Conservation (phyloP, 2,888 invertebrate species). For the Linhomoeus sp. region DNA sequence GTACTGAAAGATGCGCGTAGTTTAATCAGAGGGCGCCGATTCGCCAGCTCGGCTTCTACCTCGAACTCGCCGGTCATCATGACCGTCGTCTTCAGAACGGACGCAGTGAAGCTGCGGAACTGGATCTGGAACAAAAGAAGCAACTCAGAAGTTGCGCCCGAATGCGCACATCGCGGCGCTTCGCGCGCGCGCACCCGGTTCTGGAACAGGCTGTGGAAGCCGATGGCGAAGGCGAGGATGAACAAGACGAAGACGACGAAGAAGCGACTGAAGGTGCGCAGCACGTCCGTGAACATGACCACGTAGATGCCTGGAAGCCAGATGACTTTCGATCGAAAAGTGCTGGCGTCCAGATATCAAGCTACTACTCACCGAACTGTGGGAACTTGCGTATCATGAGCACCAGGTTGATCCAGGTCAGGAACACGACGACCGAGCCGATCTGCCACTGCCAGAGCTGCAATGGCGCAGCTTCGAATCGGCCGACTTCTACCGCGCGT, state of each 20-base stretch:
- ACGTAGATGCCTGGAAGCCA: slow-evolving; percentile 28
- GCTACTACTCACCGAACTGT: slow-evolving; percentile 10
- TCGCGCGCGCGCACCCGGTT: slow-evolving; percentile 13
- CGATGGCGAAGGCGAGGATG: slow-evolving; percentile 23
- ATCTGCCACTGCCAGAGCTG: slow-evolving; percentile 36
- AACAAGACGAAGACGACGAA: slow-evolving; percentile 29
- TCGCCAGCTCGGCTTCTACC: slow-evolving; percentile 24
- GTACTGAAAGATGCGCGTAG: too few species aligned
- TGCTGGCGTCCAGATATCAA: too few species aligned
- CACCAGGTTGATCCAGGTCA: slow-evolving; percentile 32
- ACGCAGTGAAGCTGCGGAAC: slow-evolving; percentile 19
- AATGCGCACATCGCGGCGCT: background rate
- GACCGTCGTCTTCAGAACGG: slow-evolving; percentile 27
- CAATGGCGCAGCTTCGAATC: background rate
- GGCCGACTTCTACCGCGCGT: background rate
- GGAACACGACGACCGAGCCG: slow-evolving; percentile 33
- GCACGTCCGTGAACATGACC: slow-evolving; percentile 30
- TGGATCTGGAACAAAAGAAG: slow-evolving; percentile 12
- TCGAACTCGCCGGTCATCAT: slow-evolving; percentile 32
- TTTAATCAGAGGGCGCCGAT: too few species aligned
- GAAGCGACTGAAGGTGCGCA: slow-evolving; percentile 29
- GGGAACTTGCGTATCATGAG: slow-evolving; percentile 29
- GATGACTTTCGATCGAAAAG: too few species aligned
- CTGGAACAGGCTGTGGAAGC: slow-evolving; percentile 19
- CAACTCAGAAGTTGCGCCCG: background rate